Evolutionary conservation across 2,113 vertebrate species (phyloP).

Genomic region (Aleadryas rufinucha): DNA sequence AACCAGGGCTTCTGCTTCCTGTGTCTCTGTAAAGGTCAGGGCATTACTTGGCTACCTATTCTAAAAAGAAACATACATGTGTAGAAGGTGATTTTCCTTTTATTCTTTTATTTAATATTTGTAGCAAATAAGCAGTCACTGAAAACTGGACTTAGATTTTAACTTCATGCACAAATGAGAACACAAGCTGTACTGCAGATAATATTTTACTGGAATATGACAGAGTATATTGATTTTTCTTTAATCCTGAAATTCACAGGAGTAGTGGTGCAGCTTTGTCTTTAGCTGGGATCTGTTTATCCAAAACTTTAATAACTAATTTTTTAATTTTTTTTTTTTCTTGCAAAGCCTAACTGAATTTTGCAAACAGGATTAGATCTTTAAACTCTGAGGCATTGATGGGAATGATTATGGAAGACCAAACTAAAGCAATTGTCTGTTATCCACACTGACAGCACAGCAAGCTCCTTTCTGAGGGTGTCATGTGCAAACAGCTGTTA

Average conservation of each 20-base stretch:
- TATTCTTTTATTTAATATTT: not conserved
- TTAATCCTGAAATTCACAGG: not conserved
- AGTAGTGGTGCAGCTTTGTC: slow-evolving; percentile 18
- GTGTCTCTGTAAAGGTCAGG: not conserved
- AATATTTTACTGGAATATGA: not conserved
- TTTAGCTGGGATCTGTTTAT: slow-evolving; percentile 42
- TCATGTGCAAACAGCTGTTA: not conserved
- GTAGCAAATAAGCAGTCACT: not conserved
- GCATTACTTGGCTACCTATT: not conserved
- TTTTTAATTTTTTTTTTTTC: not conserved
- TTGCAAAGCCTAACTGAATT: slow-evolving; percentile 2
- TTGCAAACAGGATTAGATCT: slow-evolving; percentile 40
- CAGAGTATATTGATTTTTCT: not conserved
- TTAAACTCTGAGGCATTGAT: slow-evolving; percentile 24
- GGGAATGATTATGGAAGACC: not conserved
- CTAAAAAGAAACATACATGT: not conserved
- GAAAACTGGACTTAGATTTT: not conserved
- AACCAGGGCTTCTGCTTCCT: not conserved
- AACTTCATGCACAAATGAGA: not conserved
- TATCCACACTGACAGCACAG: not conserved
- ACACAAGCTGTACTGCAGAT: not conserved
- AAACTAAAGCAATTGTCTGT: not conserved
- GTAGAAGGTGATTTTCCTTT: not conserved
- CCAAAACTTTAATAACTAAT: slow-evolving; percentile 2
- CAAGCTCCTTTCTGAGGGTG: not conserved